Base-by-base conservation (phyloP, 2,888 invertebrate genomes). In the Tipula helvola region DNA sequence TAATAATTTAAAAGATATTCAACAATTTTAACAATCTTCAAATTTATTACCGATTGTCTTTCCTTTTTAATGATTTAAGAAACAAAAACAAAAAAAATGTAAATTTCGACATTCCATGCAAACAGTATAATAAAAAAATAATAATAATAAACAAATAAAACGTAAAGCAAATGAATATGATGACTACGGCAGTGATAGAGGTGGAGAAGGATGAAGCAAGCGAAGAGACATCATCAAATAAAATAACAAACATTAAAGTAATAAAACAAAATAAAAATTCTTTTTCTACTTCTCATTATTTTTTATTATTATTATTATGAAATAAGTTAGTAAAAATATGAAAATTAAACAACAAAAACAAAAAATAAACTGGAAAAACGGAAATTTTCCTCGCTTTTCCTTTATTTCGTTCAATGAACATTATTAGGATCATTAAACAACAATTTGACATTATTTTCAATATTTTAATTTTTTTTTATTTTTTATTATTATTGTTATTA, bases 371-470 rank as follows among this genome's bases (percentile, higher is more conserved):
- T 52, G 52, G 52, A 71, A 52, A 57, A 71, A 18, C 28, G 71
- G 28, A 71, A 84, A 39, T 84, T 84, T 84, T n/a, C 84, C 39
- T 39, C 16, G 16, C n/a, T 84, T 84, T 39, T 84, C 13, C 84
- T 84, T 39, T 84, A 84, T 84, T 84, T 84, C 41, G 84, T 84
- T 84, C 39, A 84, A 41, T 84, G 84, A 84, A 84, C 84, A 84
- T 84, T 84, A 84, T 84, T 84, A 84, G 84, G 84, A 84, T 84
- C 84, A 84, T 84, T 84, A 84, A 84, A 84, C 84, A 84, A 84
- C 84, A 84, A 84, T 84, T 84, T 84, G 84, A 84, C 84, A 84
- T 84, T 84, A 84, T 84, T 84, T 84, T 84, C 84, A 84, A 84
- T 84, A 84, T 84, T 84, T 84, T 39, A 39, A 41, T 84, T 39